Percentiles rank a stretch among this genome's conserved stretches.
phyloP scores from a whole-genome alignment of 2,797 vertebrate genomes.

The Iguana delicatissima region DNA sequence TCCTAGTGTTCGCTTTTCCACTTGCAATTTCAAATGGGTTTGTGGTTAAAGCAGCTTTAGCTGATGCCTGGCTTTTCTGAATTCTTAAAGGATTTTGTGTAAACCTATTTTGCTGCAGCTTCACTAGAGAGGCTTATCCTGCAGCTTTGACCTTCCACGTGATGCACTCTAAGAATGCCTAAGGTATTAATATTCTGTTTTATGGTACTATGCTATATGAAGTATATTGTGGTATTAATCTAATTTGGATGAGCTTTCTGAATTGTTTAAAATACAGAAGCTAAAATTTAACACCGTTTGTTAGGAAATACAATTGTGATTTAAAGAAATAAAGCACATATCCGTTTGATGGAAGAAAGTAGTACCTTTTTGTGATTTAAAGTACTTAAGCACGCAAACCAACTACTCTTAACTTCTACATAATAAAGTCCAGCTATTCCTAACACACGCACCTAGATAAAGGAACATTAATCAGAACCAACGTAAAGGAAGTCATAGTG shows the following conservation, averaged over 20 bases:
- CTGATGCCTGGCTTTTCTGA: constrained; percentile 57
- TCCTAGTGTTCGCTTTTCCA: constrained; percentile 36
- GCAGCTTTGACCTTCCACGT: constrained; percentile 58
- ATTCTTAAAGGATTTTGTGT: constrained; percentile 69
- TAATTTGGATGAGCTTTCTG: background rate
- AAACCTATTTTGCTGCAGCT: constrained; percentile 65
- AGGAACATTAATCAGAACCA: background rate
- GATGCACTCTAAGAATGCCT: constrained; percentile 31
- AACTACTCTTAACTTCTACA: background rate
- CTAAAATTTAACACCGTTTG: constrained; percentile 29
- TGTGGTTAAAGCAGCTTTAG: constrained; percentile 59
- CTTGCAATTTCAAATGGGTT: constrained; percentile 55
- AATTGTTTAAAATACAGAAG: constrained; percentile 34
- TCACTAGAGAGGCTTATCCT: constrained; percentile 64
- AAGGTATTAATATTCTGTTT: constrained; percentile 33
- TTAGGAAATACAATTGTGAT: constrained; percentile 9
- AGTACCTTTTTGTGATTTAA: background rate
- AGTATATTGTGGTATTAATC: background rate
- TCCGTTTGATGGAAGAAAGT: constrained; percentile 28
- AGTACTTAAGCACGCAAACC: background rate
- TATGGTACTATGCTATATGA: background rate
- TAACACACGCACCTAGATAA: background rate
- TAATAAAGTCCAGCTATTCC: background rate
- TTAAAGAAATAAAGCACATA: background rate
- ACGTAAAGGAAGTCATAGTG: background rate